Conservation (phyloP, 2,797 vertebrate species). For the Liparis tanakae region DNA sequence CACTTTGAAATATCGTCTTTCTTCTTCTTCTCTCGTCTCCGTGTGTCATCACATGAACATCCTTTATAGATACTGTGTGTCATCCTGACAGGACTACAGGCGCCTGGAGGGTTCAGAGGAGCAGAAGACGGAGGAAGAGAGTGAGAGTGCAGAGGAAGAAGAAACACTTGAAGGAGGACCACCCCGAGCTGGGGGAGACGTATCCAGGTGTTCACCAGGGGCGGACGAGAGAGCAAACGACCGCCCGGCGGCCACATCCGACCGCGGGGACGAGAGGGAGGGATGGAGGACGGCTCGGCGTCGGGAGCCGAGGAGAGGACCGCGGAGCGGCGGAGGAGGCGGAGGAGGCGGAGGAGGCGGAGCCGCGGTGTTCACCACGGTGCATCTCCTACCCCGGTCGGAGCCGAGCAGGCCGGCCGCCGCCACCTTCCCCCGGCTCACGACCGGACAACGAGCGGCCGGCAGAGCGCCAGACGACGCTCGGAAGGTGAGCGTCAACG, state of each 20-base stretch:
- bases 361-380: slow-evolving; percentile 62
- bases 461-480: slow-evolving; percentile 18
- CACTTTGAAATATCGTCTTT: background rate
- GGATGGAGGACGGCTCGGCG: slow-evolving; percentile 39
- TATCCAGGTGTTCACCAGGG: slow-evolving; percentile 58
- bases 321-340: slow-evolving; percentile 45
- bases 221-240: slow-evolving; percentile 75
- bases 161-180: slow-evolving; percentile 45
- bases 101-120: slow-evolving; percentile 48
- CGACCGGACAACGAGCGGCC: slow-evolving; percentile 15
- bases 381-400: slow-evolving; percentile 51
- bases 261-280: slow-evolving; percentile 50
- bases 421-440: slow-evolving; percentile 38
- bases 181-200: slow-evolving; percentile 52
- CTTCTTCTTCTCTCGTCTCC: background rate
- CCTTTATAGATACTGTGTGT: slow-evolving; percentile 30
- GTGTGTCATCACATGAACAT: slow-evolving; percentile 39
- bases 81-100: slow-evolving; percentile 38
- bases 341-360: slow-evolving; percentile 46
- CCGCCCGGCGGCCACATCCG: slow-evolving; percentile 79
- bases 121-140: slow-evolving; percentile 30
- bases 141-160: slow-evolving; percentile 37
- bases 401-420: slow-evolving; percentile 29
- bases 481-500: slow-evolving; percentile 45
- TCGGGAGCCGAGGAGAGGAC: slow-evolving; percentile 57